Percentiles rank a stretch among this genome's conserved stretches.
phyloP scores from a whole-genome alignment of 1,140 invertebrate genomes.

The Ephestia elutella region DNA sequence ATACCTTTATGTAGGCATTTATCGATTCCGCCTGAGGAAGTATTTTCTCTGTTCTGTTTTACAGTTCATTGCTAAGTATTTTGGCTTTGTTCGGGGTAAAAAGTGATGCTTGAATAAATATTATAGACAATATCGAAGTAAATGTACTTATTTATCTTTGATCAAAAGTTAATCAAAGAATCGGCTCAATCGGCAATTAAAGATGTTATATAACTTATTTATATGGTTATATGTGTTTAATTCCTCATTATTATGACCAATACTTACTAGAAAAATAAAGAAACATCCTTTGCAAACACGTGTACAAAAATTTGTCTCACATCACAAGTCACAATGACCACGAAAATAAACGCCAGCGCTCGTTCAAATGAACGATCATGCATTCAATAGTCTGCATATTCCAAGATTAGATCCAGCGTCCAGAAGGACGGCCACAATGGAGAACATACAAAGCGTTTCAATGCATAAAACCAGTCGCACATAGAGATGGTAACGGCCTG shows the following conservation, averaged over 20 bases:
- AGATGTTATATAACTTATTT: too few relatives aligned
- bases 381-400: slow-evolving; percentile 27
- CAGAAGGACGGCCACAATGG: slow-evolving; percentile 37
- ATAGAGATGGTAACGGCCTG: slow-evolving; percentile 13
- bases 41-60: too few relatives aligned
- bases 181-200: too few relatives aligned
- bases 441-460: slow-evolving; percentile 40
- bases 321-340: neutral
- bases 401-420: slow-evolving; percentile 32
- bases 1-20: neutral
- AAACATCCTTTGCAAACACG: too few relatives aligned
- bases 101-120: neutral
- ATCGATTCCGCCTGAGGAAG: neutral
- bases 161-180: too few relatives aligned
- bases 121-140: neutral
- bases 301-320: neutral
- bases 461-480: slow-evolving; percentile 47
- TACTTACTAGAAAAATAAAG: too few relatives aligned
- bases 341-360: neutral
- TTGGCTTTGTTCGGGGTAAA: too few relatives aligned
- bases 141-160: too few relatives aligned
- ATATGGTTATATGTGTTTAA: too few relatives aligned
- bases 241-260: too few relatives aligned
- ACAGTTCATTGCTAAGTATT: too few relatives aligned
- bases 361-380: neutral